Base-by-base conservation (phyloP, 2,797 vertebrate genomes). In the Pseudochromis fuscus region DNA sequence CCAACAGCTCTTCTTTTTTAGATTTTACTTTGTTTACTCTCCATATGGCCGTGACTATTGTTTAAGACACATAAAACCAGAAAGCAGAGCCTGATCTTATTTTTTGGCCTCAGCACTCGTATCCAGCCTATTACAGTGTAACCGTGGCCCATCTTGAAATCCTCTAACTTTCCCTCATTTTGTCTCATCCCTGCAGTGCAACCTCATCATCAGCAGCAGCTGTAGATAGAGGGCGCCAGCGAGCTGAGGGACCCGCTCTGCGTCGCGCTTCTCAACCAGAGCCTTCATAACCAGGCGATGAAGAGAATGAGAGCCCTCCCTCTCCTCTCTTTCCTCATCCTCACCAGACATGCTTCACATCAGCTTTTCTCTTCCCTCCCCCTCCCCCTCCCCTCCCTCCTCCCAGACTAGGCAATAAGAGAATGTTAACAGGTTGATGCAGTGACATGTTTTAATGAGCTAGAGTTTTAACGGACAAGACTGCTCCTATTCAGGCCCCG, bases 121-220 rank as follows among this genome's bases (percentile, higher is more conserved):
- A n/a, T 2, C 2, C 11, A 40, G 23, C 3, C 7, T 15, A n/a
- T 15, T 12, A 46, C 21, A 27, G 9, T 13, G 33, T 35, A 13
- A 13, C 13, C 13, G 33, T 13, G 31, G 3, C 31, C n/a, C n/a
- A n/a, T n/a, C n/a, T n/a, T n/a, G n/a, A n/a, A n/a, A n/a, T 33
- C 31, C 7, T 53, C 55, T 2, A 45, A 18, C 42, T 50, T 62
- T 64, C 52, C 60, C 77, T 72, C 76, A 25, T 72, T 76, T 74
- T 76, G 66, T 87, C 40, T 72, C 0, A 0, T 56, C 86, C 75
- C 91, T 93, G 75, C 94, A 99, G 97, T 98, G 94, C 97, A 98
- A 95, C 92, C 96, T 94, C 97, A 98, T 92, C 98, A 99, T 93
- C 98, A 98, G 94, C 98, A 98, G 94, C 97, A 99, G 95, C 94